Percentiles rank a stretch among this genome's conserved stretches.
These are phyloP conservation scores for Apamea monoglypha DNA, from an alignment of 2,888 invertebrate genomes.

Conservation along the genomic window DNA sequence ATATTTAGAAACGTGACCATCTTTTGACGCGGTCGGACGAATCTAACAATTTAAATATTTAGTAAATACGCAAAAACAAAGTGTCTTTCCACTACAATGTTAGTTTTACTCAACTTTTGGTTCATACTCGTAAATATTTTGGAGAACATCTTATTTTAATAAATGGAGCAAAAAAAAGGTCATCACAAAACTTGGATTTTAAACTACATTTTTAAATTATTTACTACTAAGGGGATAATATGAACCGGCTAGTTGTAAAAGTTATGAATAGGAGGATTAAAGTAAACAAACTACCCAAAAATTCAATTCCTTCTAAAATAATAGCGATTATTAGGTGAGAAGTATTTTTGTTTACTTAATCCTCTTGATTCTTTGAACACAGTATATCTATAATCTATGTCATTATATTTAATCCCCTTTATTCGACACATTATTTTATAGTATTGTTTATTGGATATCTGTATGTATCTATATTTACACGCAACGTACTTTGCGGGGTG, in stretches of 20 bases:
- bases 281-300: background rate
- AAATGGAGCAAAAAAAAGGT: background rate
- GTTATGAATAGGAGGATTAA: background rate
- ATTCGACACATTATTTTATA: background rate
- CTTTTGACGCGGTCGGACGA: background rate
- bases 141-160: background rate
- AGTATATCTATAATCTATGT: background rate
- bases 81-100: background rate
- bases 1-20: background rate
- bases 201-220: background rate
- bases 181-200: too few species aligned
- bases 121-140: background rate
- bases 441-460: slow-evolving; percentile 14
- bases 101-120: background rate
- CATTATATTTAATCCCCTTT: background rate
- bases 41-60: background rate
- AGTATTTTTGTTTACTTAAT: background rate
- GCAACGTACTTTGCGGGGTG: slow-evolving; percentile 44
- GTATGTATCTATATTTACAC: slow-evolving; percentile 56
- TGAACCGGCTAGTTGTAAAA: background rate
- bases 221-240: background rate
- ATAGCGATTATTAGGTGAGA: background rate
- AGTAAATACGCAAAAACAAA: background rate
- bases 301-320: background rate
- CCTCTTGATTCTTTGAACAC: background rate